Percentiles rank a stretch among this genome's conserved stretches.
Evolutionary conservation across 2,797 vertebrate genomes (phyloP).

Genomic region (Mustela erminea): DNA sequence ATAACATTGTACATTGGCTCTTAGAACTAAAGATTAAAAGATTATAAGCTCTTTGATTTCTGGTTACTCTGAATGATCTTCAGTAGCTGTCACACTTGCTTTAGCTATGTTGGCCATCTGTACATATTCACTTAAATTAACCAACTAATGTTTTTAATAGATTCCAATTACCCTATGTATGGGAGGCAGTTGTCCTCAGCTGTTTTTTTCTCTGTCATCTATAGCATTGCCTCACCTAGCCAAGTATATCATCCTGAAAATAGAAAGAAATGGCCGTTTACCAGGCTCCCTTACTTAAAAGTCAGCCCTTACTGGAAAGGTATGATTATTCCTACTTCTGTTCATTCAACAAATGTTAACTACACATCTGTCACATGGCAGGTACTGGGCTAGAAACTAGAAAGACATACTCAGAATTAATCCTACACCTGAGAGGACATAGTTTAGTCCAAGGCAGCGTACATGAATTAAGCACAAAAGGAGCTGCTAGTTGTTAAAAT

Average conservation of each 20-base stretch:
- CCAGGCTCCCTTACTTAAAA: neutral
- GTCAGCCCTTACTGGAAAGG: neutral
- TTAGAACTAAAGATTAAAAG: neutral
- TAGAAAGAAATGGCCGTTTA: neutral
- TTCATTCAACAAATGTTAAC: neutral
- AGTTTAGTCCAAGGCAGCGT: neutral
- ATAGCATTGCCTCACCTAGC: neutral
- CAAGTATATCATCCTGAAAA: neutral
- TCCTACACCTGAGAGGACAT: neutral
- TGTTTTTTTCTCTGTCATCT: neutral
- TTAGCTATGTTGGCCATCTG: neutral
- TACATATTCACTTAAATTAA: slow-evolving; percentile 6
- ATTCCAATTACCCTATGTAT: neutral
- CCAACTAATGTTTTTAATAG: slow-evolving; percentile 1
- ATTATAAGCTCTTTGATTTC: neutral
- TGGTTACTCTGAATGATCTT: neutral
- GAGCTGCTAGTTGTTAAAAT: neutral
- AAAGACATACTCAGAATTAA: neutral
- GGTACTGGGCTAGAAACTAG: slow-evolving; percentile 11
- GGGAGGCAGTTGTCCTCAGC: neutral
- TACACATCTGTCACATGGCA: neutral
- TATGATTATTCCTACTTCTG: neutral
- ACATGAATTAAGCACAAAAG: neutral
- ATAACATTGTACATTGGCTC: neutral
- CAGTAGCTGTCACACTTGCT: neutral